These are phyloP conservation scores for Eilema depressum DNA, from an alignment of 2,888 invertebrate species.

Conservation along the genomic window DNA sequence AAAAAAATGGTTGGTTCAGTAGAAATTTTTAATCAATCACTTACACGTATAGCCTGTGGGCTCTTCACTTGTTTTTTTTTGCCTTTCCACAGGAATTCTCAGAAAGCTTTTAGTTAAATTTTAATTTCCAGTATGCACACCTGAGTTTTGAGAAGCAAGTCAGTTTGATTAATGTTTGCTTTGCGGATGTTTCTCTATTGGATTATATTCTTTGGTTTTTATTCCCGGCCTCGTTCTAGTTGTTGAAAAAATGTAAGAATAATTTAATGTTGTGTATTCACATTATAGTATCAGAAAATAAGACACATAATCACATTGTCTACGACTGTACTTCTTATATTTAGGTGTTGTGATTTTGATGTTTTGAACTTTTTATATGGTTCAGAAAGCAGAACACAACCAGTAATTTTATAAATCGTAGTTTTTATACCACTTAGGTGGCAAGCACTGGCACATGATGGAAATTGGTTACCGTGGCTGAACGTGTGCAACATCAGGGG, in stretches of 20 bases:
- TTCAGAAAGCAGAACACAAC: no score
- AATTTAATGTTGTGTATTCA: neutral
- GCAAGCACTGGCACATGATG: no score
- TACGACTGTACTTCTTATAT: neutral
- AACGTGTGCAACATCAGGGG: no score
- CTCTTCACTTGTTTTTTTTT: neutral
- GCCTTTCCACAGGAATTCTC: neutral
- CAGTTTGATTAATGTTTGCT: conserved; percentile 3
- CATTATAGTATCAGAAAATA: neutral
- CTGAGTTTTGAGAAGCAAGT: neutral
- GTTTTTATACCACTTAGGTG: no score
- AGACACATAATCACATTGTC: neutral
- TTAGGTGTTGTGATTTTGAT: neutral
- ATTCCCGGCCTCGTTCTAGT: neutral
- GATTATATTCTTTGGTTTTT: conserved; percentile 1
- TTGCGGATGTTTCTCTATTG: neutral
- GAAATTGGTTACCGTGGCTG: no score
- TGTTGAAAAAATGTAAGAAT: neutral
- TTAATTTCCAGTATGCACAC: neutral
- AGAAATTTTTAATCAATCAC: neutral
- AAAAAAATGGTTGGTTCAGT: no score
- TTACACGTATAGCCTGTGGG: neutral
- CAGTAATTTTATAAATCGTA: neutral
- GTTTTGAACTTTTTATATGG: neutral
- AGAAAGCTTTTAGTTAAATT: conserved; percentile 2